Percentiles rank a stretch among this genome's conserved stretches.
phyloP scores from a whole-genome alignment of 2,888 invertebrate genomes.

The Argynnis bischoffii region DNA sequence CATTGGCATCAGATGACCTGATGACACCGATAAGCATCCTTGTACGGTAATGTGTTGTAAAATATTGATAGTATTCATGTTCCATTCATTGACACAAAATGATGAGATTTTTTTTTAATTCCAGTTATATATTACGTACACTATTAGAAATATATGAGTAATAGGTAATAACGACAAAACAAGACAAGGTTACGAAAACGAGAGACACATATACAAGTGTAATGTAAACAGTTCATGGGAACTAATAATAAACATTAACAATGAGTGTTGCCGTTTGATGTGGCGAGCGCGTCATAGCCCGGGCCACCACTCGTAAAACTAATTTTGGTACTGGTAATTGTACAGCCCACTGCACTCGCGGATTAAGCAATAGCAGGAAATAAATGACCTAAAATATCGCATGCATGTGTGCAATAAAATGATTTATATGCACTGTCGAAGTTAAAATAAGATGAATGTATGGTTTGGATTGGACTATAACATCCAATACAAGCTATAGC shows the following conservation, averaged over 20 bases:
- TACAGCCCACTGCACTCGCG: slow-evolving; percentile 53
- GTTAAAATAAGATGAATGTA: neutral
- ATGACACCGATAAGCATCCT: slow-evolving; percentile 69
- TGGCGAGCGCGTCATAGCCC: slow-evolving; percentile 67
- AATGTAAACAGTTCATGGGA: slow-evolving; percentile 64
- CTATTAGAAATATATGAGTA: slow-evolving; percentile 34
- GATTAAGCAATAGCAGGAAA: slow-evolving; percentile 50
- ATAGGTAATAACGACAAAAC: slow-evolving; percentile 43
- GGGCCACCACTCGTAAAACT: slow-evolving; percentile 73
- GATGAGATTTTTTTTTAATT: neutral
- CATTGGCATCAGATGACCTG: slow-evolving; percentile 55
- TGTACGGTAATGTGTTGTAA: slow-evolving; percentile 37
- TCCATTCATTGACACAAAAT: slow-evolving; percentile 6
- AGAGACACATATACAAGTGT: slow-evolving; percentile 58
- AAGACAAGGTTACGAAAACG: slow-evolving; percentile 66
- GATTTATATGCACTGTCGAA: slow-evolving; percentile 21
- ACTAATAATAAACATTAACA: slow-evolving; percentile 79
- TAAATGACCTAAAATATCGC: slow-evolving; percentile 41
- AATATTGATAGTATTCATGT: slow-evolving; percentile 16
- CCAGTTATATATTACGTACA: neutral
- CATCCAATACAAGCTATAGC: neutral
- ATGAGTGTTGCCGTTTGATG: slow-evolving; percentile 70
- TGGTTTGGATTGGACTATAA: slow-evolving; percentile 5
- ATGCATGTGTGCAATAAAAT: slow-evolving; percentile 29
- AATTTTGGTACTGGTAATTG: slow-evolving; percentile 66